Evolutionary conservation across 2,888 invertebrate genomes (phyloP).

Genomic region (Odontothrips loti): DNA sequence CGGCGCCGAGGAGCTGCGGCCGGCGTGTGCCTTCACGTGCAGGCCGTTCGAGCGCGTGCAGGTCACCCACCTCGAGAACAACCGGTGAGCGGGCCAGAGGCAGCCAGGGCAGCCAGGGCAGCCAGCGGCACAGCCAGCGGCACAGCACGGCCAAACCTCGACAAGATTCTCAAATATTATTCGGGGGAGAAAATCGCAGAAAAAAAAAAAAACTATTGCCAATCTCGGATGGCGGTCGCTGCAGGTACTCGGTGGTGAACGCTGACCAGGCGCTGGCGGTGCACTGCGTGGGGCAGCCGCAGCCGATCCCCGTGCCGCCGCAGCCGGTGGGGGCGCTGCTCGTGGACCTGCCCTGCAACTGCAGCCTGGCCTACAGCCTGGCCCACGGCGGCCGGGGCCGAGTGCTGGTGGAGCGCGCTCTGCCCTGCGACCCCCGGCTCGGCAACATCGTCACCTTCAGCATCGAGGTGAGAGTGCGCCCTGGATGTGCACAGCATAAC

Average conservation of each 20-base stretch:
- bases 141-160: too few relatives aligned
- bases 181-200: too few relatives aligned
- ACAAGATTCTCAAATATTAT: too few relatives aligned
- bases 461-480: too few relatives aligned
- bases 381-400: neutral
- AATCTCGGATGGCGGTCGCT: neutral
- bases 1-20: neutral
- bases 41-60: neutral
- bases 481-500: too few relatives aligned
- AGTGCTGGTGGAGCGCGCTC: too few relatives aligned
- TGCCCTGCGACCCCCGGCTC: too few relatives aligned
- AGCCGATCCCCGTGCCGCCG: neutral
- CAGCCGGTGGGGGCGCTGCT: neutral
- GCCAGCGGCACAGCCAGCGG: too few relatives aligned
- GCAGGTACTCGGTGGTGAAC: constrained; percentile 4
- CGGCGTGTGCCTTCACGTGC: neutral
- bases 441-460: too few relatives aligned
- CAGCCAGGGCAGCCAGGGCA: too few relatives aligned
- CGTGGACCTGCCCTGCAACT: neutral
- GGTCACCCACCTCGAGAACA: constrained; percentile 1
- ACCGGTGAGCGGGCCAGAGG: neutral
- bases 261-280: neutral
- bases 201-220: too few relatives aligned
- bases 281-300: neutral
- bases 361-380: neutral